A percentile compares a stretch with the other conserved stretches of the same genome.
Evolutionary conservation across 2,888 invertebrate genomes (phyloP).

Genomic region (Drosophila emarginata): DNA sequence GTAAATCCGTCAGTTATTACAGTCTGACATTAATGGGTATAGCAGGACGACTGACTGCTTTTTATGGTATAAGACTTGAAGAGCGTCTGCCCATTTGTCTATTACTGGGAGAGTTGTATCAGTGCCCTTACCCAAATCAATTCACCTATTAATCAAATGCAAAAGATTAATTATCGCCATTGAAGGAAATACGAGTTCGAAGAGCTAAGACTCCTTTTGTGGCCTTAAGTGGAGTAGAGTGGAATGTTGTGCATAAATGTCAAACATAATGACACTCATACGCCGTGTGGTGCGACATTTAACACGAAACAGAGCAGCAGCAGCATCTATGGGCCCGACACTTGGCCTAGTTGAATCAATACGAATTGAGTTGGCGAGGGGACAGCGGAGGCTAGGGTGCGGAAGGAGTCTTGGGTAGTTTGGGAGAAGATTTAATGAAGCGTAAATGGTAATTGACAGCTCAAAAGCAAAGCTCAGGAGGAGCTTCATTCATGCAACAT

Average conservation of each 20-base stretch:
- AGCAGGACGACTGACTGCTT: not conserved
- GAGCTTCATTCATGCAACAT: constrained; percentile 30
- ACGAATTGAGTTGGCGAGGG: constrained; percentile 2
- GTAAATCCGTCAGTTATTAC: not conserved
- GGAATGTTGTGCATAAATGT: constrained; percentile 69
- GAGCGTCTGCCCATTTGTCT: constrained; percentile 39
- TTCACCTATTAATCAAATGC: constrained; percentile 67
- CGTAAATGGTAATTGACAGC: constrained; percentile 77
- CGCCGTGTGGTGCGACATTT: constrained; percentile 64
- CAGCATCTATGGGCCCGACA: constrained; percentile 13
- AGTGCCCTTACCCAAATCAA: constrained; percentile 58
- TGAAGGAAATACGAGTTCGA: not conserved
- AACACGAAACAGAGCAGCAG: constrained; percentile 32
- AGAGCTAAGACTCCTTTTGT: constrained; percentile 11
- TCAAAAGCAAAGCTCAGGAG: constrained; percentile 53
- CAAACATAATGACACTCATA: constrained; percentile 70
- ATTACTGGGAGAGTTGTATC: not conserved
- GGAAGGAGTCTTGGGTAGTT: constrained; percentile 22
- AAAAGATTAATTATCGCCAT: constrained; percentile 65
- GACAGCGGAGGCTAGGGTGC: not conserved
- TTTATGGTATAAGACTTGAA: not conserved
- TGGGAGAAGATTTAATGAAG: constrained; percentile 70
- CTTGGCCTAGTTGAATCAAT: constrained; percentile 46
- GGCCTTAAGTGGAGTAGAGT: constrained; percentile 16
- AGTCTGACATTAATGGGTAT: not conserved